Evolutionary conservation across 2,113 vertebrate genomes (phyloP).

Genomic region (Takifugu bimaculatus): DNA sequence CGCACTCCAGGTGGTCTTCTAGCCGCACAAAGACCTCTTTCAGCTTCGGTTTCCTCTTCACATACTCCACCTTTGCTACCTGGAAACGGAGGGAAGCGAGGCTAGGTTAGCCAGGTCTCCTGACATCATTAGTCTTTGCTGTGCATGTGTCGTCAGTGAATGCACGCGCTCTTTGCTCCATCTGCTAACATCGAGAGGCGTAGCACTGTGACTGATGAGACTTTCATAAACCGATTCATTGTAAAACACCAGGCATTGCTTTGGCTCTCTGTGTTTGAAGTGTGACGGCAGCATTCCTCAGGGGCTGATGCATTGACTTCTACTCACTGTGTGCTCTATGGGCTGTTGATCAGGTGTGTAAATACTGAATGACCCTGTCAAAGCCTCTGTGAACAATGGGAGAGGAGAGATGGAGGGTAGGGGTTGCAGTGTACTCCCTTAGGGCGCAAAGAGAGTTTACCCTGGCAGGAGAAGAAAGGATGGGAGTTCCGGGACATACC

Average conservation of each 20-base stretch:
- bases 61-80: slow-evolving; percentile 98
- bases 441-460: slow-evolving; percentile 48
- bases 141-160: slow-evolving; percentile 15
- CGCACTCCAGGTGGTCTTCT: slow-evolving; percentile 97
- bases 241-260: not conserved
- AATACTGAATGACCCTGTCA: slow-evolving; percentile 50
- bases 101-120: slow-evolving; percentile 2
- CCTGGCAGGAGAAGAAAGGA: slow-evolving; percentile 53
- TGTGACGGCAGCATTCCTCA: slow-evolving; percentile 52
- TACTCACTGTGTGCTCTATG: slow-evolving; percentile 30
- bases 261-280: slow-evolving; percentile 29
- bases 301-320: slow-evolving; percentile 41
- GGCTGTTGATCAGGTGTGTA: slow-evolving; percentile 57
- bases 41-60: slow-evolving; percentile 92
- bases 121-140: slow-evolving; percentile 16
- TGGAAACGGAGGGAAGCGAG: slow-evolving; percentile 56
- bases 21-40: slow-evolving; percentile 96
- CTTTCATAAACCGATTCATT: slow-evolving; percentile 46
- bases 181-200: slow-evolving; percentile 17
- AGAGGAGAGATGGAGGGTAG: slow-evolving; percentile 20
- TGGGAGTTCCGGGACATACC: slow-evolving; percentile 10
- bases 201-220: slow-evolving; percentile 49
- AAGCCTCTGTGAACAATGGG: slow-evolving; percentile 40
- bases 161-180: slow-evolving; percentile 10
- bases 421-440: slow-evolving; percentile 14